Base-by-base conservation (phyloP, 2,113 vertebrate genomes). In the Corythaixoides concolor region DNA sequence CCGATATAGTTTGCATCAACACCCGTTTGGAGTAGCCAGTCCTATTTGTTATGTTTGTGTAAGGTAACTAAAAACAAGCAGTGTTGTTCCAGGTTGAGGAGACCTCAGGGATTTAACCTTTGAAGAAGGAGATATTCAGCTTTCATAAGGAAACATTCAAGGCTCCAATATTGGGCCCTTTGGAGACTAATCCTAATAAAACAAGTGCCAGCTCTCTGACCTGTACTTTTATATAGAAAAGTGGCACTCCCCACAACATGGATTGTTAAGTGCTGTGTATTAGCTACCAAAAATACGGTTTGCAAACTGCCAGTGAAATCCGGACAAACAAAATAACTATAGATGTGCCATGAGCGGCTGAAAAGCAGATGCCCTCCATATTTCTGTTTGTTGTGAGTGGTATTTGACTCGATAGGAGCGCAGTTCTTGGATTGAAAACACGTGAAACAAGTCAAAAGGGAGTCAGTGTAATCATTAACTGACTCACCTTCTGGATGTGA, bases 401-500 rank as follows among this genome's bases (percentile, higher is more conserved):
- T 58, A 47, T 88, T 84, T 93, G 75, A 63, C 22, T 90, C 76
- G 83, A 59, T 86, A 86, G 89, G 75, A 87, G 50, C 12, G 1
- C 77, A 56, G 62, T 66, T 91, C 50, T 89, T 17, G 5, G 56
- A 37, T 35, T 78, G 93, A 95, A 78, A 97, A 95, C 45, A 15
- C 22, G 43, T 93, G 95, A 95, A 95, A 82, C 83, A 95, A 90
- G 87, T 52, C 79, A 56, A 94, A 97, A 96, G 92, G 64, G 92
- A 96, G 95, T 72, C 94, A 95, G 73, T 77, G 94, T 97, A 92
- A 97, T 97, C 92, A 66, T 97, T 97, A 96, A 97, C 93, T 63
- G 97, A 96, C 85, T 97, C 96, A 96, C 97, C 97, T 97, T 97
- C 97, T 94, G 94, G 95, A 97, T 97, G 97, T 97, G 98, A 98